Base-by-base conservation (phyloP, 2,888 invertebrate genomes). In the Campoplex capitator region DNA sequence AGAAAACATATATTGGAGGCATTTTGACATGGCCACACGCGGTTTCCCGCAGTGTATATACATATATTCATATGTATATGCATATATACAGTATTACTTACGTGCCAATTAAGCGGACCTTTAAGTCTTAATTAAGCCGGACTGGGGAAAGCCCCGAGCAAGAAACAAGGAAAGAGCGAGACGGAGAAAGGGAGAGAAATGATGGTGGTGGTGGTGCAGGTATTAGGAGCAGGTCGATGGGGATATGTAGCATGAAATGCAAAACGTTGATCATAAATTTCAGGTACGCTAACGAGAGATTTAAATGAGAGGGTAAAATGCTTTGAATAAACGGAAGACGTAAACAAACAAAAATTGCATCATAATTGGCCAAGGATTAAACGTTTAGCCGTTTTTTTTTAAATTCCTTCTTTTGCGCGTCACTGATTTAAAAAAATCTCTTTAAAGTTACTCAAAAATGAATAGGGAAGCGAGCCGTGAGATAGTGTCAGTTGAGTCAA, bases 61-160 rank as follows among this genome's bases (percentile, higher is more conserved):
- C 51, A 51, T 71, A 74, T 51, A 62, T 38, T 38, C 38, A 6
- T 58, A 71, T 73, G 54, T 62, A 62, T 32, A 28, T 67, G 65
- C 67, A 78, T 13, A 35, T 56, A n/a, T 38, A 51, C 13, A 6
- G 65, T 51, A 62, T 51, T 77, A 81, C 42, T 81, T 70, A 81
- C 75, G 84, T 82, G 65, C 92, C 91, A 91, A 91, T 91, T 91
- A 91, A 91, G 85, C 91, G 84, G 86, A 85, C 88, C 90, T 91
- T 91, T 90, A 88, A 89, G 89, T 91, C 91, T 91, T 90, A 88
- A 91, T 91, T 91, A 91, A 90, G 87, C 86, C 86, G 86, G 71
- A 73, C 78, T 68, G 54, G 58, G 54, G 18, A 65, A 86, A 51
- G 51, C 78, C 35, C 48, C 78, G 48, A 65, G 68, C 81, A 23